These are phyloP conservation scores for Zoroaster sp. DNA, from an alignment of 53 echinoderm and acorn worm genomes.

Conservation along the genomic window DNA sequence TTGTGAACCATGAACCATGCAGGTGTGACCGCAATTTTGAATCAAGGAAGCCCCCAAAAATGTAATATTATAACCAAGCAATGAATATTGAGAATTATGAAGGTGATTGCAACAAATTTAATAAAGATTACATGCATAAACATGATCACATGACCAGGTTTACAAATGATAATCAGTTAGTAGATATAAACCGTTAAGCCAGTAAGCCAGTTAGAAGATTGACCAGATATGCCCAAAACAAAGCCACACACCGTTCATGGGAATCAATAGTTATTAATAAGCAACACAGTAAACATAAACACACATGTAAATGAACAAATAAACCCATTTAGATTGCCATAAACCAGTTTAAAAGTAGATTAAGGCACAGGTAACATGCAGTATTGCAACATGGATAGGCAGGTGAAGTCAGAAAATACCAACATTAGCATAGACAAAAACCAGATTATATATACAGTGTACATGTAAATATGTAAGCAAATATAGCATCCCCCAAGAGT, in stretches of 20 bases:
- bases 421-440: neutral
- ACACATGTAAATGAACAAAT: neutral
- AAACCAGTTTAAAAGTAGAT: neutral
- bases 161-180: neutral
- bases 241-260: conserved; percentile 32
- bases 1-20: neutral
- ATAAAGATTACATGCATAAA: neutral
- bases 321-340: neutral
- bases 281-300: neutral
- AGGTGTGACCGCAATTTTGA: neutral
- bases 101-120: neutral
- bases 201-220: neutral
- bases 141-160: neutral
- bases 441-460: neutral
- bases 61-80: neutral
- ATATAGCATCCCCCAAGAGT: neutral
- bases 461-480: neutral
- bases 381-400: neutral
- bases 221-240: neutral
- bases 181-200: neutral
- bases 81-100: neutral
- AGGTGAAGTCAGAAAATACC: no score
- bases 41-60: neutral
- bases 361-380: neutral
- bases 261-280: conserved; percentile 9